Evolutionary conservation across 1,140 invertebrate species (phyloP).

Genomic region (Bombus sibiricus): DNA sequence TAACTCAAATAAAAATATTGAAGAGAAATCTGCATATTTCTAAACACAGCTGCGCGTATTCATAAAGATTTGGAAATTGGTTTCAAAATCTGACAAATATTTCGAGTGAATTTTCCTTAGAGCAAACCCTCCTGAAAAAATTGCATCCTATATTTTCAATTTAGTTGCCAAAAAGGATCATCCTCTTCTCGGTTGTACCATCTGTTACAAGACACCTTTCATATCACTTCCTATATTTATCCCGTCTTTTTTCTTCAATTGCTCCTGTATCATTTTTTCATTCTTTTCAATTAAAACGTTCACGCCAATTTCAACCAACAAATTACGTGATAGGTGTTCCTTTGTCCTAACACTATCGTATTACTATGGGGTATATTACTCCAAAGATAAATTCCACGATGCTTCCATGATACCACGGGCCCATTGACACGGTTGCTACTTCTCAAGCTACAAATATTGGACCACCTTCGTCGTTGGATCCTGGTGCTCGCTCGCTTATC

Average conservation of each 20-base stretch:
- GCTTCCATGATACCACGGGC: not conserved
- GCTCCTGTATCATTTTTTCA: too few species aligned
- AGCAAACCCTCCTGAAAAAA: not conserved
- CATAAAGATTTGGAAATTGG: not conserved
- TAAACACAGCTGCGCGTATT: too few species aligned
- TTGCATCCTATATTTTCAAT: not conserved
- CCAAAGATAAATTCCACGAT: constrained; percentile 17
- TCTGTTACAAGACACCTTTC: not conserved
- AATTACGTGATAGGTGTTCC: not conserved
- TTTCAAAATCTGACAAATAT: not conserved
- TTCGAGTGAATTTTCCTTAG: not conserved
- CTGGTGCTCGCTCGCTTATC: not conserved
- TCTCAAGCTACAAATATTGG: constrained; percentile 4
- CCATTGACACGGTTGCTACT: constrained; percentile 1
- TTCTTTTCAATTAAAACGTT: not conserved
- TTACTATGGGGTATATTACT: too few species aligned
- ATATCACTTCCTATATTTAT: not conserved
- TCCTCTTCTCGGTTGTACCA: not conserved
- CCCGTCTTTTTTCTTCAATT: not conserved
- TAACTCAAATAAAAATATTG: not conserved
- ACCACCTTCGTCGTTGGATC: not conserved
- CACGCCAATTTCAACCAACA: not conserved
- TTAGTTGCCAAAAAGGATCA: not conserved
- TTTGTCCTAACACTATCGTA: not conserved
- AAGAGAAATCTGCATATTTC: not conserved